phyloP scores from a whole-genome alignment of 2,797 vertebrate species.

The Rhyacichthys aspro region DNA sequence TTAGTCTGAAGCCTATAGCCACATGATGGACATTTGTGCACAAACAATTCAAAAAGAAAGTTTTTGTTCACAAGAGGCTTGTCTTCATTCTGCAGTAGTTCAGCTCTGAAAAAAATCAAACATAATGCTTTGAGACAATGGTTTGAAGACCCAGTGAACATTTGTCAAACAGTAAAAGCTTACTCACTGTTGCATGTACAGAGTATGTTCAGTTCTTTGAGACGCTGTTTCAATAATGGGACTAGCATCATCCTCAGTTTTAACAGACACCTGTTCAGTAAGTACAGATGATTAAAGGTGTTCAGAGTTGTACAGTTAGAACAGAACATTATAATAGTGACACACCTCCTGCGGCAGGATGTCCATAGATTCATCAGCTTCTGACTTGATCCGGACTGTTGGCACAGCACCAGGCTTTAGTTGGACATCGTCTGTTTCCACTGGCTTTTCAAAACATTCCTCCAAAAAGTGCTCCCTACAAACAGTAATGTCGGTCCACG shows the following conservation, averaged over 20 bases:
- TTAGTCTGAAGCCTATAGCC: slow-evolving; percentile 24
- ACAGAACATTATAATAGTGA: too few relatives aligned
- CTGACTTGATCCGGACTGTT: not conserved
- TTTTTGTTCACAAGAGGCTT: slow-evolving; percentile 37
- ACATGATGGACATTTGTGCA: slow-evolving; percentile 32
- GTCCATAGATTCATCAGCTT: not conserved
- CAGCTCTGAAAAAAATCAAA: slow-evolving; percentile 6
- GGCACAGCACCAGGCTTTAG: slow-evolving; percentile 11
- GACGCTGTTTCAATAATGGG: not conserved
- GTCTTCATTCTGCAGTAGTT: slow-evolving; percentile 19
- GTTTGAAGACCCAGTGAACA: too few relatives aligned
- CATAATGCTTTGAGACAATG: too few relatives aligned
- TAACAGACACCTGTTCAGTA: not conserved
- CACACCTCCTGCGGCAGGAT: too few relatives aligned
- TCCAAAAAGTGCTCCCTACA: slow-evolving; percentile 46
- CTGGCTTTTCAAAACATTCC: slow-evolving; percentile 23
- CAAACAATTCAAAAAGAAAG: slow-evolving; percentile 27
- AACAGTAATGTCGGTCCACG: slow-evolving; percentile 53
- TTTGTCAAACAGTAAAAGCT: too few relatives aligned
- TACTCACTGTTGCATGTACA: too few relatives aligned
- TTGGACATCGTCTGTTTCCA: not conserved
- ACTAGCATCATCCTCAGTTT: not conserved
- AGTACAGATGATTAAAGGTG: too few relatives aligned
- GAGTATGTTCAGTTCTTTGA: not conserved
- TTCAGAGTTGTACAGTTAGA: too few relatives aligned